Evolutionary conservation across 2,888 invertebrate species (phyloP).

Genomic region (Flexamia atlantica): DNA sequence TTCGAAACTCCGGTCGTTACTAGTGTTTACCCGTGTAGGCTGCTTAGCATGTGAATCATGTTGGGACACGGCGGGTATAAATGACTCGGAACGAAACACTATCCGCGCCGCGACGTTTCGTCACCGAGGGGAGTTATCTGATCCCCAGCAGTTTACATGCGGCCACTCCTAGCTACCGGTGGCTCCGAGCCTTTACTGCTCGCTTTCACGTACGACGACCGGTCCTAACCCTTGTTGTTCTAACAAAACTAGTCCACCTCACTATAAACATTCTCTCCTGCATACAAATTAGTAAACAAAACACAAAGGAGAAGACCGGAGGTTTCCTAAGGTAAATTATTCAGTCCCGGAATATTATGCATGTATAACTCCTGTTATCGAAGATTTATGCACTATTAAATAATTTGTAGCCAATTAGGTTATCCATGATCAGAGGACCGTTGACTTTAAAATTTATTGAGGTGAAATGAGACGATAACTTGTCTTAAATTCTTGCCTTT

Average conservation of each 20-base stretch:
- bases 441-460: too few species aligned
- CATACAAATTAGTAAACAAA: slow-evolving; percentile 45
- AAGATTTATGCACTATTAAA: too few species aligned
- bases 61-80: not conserved
- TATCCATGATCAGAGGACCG: too few species aligned
- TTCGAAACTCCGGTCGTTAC: not conserved
- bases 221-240: slow-evolving; percentile 28
- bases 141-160: not conserved
- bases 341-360: too few species aligned
- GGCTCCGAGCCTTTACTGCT: not conserved
- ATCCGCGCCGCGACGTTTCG: not conserved
- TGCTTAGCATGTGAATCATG: not conserved
- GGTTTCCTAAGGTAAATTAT: not conserved
- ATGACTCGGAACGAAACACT: slow-evolving; percentile 4
- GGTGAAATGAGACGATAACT: too few species aligned
- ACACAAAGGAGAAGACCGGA: not conserved
- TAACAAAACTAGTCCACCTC: slow-evolving; percentile 40
- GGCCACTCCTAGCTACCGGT: slow-evolving; percentile 9
- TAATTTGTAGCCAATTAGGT: too few species aligned
- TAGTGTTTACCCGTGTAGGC: not conserved
- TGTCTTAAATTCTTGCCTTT: too few species aligned
- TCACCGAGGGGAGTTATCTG: slow-evolving; percentile 2
- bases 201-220: slow-evolving; percentile 41
- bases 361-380: too few species aligned
- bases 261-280: slow-evolving; percentile 41